Percentiles rank a stretch among this genome's conserved stretches.
Evolutionary conservation across 2,113 vertebrate genomes (phyloP).

Genomic region (Trogon melanurus): DNA sequence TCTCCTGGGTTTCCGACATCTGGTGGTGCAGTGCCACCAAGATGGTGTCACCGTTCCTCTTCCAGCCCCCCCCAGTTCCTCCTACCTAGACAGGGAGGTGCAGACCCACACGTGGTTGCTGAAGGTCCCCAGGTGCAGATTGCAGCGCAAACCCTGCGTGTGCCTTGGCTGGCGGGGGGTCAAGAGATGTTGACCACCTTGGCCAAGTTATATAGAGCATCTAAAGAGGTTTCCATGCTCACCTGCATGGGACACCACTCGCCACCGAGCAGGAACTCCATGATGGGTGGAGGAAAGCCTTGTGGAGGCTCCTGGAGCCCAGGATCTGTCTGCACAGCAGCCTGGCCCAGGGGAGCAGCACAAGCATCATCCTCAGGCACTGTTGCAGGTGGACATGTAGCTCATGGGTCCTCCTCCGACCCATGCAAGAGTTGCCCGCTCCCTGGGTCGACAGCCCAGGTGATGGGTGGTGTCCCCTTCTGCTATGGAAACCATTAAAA

Average conservation of each 20-base stretch:
- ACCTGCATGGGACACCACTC: background rate
- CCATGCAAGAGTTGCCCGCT: background rate
- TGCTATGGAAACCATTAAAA: background rate
- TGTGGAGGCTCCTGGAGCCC: background rate
- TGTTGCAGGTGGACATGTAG: fast-evolving
- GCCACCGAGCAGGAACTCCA: fast-evolving
- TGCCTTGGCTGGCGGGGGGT: background rate
- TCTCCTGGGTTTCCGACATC: fast-evolving
- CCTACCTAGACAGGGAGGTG: background rate
- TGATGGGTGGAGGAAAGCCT: fast-evolving
- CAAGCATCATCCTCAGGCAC: background rate
- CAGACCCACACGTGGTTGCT: fast-evolving
- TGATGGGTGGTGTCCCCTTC: background rate
- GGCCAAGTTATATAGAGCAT: background rate
- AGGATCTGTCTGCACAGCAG: background rate
- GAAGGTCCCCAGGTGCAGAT: background rate
- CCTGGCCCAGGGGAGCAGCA: background rate
- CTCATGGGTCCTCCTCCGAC: background rate
- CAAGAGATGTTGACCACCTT: background rate
- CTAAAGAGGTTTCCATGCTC: background rate
- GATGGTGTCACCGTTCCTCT: background rate
- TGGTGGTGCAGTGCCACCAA: background rate
- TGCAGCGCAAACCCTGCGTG: fast-evolving
- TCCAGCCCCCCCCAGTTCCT: background rate
- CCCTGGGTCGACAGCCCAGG: background rate